phyloP scores from a whole-genome alignment of 2,113 vertebrate genomes.

The Patagioenas fasciata region DNA sequence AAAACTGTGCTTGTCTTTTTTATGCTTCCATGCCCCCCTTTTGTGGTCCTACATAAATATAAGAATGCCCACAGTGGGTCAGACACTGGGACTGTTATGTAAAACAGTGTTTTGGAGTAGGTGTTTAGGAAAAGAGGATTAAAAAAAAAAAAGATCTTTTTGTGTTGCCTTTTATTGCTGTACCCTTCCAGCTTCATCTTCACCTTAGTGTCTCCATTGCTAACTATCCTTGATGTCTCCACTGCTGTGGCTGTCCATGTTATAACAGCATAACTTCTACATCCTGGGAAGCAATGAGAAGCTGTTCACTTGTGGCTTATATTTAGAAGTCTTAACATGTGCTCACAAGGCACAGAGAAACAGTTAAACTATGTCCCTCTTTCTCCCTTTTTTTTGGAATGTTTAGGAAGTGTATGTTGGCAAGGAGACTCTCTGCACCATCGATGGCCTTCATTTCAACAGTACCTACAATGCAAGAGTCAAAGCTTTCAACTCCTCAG shows the following conservation, averaged over 20 bases:
- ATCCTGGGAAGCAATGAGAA: not conserved
- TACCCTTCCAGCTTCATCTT: not conserved
- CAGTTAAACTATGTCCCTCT: not conserved
- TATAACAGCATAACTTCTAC: not conserved
- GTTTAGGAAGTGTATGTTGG: conserved; percentile 95
- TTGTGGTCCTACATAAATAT: not conserved
- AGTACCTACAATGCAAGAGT: conserved; percentile 96
- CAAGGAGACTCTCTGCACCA: conserved; percentile 96
- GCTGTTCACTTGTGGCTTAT: not conserved
- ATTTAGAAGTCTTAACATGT: not conserved
- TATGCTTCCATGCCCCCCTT: not conserved
- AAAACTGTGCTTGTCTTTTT: not conserved
- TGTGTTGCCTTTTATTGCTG: not conserved
- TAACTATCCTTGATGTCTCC: not conserved
- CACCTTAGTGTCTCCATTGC: not conserved
- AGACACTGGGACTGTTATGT: not conserved
- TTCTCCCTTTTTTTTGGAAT: not conserved
- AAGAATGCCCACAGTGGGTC: not conserved
- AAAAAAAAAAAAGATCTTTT: not conserved
- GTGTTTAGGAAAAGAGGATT: not conserved
- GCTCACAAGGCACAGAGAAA: not conserved
- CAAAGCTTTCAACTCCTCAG: conserved; percentile 91
- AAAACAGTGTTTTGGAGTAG: not conserved
- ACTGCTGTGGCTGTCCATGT: not conserved
- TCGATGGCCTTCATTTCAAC: conserved; percentile 98